phyloP scores from a whole-genome alignment of 2,797 vertebrate genomes.

The Myiothlypis coronata region DNA sequence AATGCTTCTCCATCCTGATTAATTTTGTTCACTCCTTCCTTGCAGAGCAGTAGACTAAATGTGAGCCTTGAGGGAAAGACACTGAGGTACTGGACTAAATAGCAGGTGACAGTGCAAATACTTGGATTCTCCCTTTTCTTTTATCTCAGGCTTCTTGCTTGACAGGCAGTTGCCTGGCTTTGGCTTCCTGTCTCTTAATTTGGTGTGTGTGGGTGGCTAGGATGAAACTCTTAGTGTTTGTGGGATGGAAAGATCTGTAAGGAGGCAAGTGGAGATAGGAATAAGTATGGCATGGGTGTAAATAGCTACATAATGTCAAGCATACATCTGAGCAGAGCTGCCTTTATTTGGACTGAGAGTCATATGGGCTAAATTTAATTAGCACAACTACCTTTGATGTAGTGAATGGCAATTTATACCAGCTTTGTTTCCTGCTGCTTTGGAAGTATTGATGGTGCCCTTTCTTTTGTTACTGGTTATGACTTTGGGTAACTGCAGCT shows the following conservation, averaged over 20 bases:
- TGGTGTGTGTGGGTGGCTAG: background rate
- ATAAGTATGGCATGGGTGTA: background rate
- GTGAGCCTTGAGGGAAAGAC: background rate
- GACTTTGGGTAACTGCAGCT: background rate
- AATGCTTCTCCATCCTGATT: rapidly evolving
- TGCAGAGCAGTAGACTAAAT: background rate
- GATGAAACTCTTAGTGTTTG: background rate
- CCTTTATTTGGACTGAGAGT: background rate
- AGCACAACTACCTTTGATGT: background rate
- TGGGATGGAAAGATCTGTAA: background rate
- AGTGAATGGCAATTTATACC: background rate
- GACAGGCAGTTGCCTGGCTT: background rate
- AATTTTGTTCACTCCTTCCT: background rate
- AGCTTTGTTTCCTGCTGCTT: background rate
- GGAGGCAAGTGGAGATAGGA: background rate
- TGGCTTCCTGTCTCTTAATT: background rate
- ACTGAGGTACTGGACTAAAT: background rate
- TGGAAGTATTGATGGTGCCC: background rate
- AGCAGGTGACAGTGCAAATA: background rate
- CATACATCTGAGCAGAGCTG: background rate
- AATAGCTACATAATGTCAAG: background rate
- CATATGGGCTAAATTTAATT: background rate
- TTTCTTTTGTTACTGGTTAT: background rate
- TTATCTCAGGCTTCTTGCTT: background rate
- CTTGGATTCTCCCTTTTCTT: background rate